Conservation (phyloP, 2,888 invertebrate species). For the Spialia ferax region DNA sequence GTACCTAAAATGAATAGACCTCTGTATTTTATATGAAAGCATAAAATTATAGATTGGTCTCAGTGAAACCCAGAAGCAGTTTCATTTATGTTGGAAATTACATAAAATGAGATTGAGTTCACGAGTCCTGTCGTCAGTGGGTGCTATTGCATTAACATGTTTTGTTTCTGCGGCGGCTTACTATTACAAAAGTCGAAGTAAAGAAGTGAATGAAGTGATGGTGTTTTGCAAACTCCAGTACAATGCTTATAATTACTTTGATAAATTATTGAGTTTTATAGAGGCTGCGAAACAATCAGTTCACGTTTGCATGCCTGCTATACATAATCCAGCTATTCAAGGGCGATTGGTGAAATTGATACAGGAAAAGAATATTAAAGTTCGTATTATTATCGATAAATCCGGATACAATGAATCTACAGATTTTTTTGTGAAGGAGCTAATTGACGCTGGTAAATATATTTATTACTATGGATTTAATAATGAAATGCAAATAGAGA, state of each 20-base stretch:
- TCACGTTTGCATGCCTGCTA: slow-evolving; percentile 80
- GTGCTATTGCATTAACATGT: slow-evolving; percentile 75
- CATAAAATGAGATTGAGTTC: slow-evolving; percentile 75
- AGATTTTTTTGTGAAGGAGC: slow-evolving; percentile 73
- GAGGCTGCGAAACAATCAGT: slow-evolving; percentile 72
- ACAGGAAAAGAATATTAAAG: slow-evolving; percentile 68
- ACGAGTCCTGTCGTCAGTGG: slow-evolving; percentile 72
- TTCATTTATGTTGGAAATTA: slow-evolving; percentile 72
- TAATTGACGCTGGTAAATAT: slow-evolving; percentile 70
- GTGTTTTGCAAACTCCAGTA: slow-evolving; percentile 81
- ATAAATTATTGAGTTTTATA: slow-evolving; percentile 75
- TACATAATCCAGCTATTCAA: slow-evolving; percentile 80
- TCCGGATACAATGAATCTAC: slow-evolving; percentile 73
- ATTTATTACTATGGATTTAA: neutral
- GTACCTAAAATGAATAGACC: slow-evolving; percentile 48
- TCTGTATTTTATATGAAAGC: slow-evolving; percentile 69
- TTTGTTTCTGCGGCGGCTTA: slow-evolving; percentile 76
- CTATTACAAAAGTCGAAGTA: slow-evolving; percentile 70
- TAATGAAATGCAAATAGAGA: no score
- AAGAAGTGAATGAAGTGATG: slow-evolving; percentile 80
- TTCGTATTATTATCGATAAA: slow-evolving; percentile 74
- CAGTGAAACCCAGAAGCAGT: slow-evolving; percentile 51
- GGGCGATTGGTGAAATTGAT: slow-evolving; percentile 70
- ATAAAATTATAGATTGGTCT: slow-evolving; percentile 70
- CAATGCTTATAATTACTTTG: slow-evolving; percentile 78